These are phyloP conservation scores for Drosophila meridionalis DNA, from an alignment of 2,888 invertebrate genomes.

Conservation along the genomic window DNA sequence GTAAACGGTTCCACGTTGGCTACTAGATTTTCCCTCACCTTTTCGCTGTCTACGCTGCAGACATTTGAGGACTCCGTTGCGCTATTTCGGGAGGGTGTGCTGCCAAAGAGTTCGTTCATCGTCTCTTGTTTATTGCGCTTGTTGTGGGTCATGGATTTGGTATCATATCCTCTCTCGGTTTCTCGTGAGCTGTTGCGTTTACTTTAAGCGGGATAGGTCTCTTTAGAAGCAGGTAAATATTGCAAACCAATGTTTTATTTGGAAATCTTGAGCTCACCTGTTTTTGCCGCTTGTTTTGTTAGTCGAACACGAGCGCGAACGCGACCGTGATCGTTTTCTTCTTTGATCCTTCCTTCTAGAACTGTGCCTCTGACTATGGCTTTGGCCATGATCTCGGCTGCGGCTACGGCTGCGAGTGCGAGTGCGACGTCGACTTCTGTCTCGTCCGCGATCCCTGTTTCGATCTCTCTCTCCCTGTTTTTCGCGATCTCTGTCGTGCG, in stretches of 20 bases:
- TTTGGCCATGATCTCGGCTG: constrained; percentile 13
- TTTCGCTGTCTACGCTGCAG: not conserved
- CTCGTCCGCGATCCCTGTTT: constrained; percentile 2
- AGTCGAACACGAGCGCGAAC: constrained; percentile 15
- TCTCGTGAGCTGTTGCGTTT: constrained; percentile 12
- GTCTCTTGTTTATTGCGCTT: constrained; percentile 2
- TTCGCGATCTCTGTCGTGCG: not conserved
- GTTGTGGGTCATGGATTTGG: not conserved
- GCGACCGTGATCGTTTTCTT: constrained; percentile 21
- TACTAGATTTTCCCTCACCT: constrained; percentile 3
- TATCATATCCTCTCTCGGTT: constrained; percentile 2
- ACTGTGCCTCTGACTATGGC: not conserved
- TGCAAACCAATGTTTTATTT: not conserved
- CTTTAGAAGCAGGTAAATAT: constrained; percentile 21
- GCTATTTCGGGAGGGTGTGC: constrained; percentile 5
- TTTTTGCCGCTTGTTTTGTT: constrained; percentile 14
- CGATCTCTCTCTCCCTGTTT: not conserved
- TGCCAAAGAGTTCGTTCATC: constrained; percentile 12
- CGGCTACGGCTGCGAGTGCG: constrained; percentile 29
- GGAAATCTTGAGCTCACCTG: constrained; percentile 34
- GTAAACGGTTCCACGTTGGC: constrained; percentile 13
- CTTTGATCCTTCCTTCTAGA: not conserved
- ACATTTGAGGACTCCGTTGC: not conserved
- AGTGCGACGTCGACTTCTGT: constrained; percentile 25
- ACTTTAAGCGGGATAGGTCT: constrained; percentile 25